Evolutionary conservation across 2,113 vertebrate species (phyloP), one percentile per base, ranked within the genome.

Genomic region (Climacteris rufus): DNA sequence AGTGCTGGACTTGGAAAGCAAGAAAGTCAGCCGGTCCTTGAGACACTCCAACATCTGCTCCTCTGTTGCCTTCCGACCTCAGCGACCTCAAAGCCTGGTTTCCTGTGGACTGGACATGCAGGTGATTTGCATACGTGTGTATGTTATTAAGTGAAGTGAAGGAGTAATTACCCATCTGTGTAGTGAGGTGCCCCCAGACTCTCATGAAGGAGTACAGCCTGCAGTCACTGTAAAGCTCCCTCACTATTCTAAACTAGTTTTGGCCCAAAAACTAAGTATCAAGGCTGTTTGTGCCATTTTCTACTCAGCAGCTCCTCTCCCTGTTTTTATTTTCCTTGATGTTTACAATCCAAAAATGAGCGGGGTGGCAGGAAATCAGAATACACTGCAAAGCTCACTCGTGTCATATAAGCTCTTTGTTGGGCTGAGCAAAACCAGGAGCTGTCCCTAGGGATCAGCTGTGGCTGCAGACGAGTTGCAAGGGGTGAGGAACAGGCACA

Each of bases 91-190:
- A 45, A 99, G 99, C 96, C 97, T 99, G 52, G 93, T 99, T 69
- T 99, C 99, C 54, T 99, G 98, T 64, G 99, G 99, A 52, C 98
- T 99, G 70, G 99, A 99, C 98, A 99, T 99, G 99, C 99, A 99
- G 99, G 99, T 99, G 96, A 98, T 97, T 96, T 95, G 79, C 75
- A 94, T 89, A 92, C 6, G 17, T 61, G 74, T 72, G 72, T 25
- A 63, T 56, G 74, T 83, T 96, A 19, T 77, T 94, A 79, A 79
- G 80, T 80, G 90, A 74, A 44, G 37, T 14, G 59, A 77, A 92
- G 93, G 25, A 1, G 31, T 88, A 82, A 71, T 21, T 81, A 56
- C 21, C 39, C 44, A 33, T 15, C 47, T 42, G 79, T 10, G 33
- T 31, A 45, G 28, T 2, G 28, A 66, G 21, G 64, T 3, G 0